phyloP scores from a whole-genome alignment of 1,140 invertebrate genomes.

The Drosophila hydei region DNA sequence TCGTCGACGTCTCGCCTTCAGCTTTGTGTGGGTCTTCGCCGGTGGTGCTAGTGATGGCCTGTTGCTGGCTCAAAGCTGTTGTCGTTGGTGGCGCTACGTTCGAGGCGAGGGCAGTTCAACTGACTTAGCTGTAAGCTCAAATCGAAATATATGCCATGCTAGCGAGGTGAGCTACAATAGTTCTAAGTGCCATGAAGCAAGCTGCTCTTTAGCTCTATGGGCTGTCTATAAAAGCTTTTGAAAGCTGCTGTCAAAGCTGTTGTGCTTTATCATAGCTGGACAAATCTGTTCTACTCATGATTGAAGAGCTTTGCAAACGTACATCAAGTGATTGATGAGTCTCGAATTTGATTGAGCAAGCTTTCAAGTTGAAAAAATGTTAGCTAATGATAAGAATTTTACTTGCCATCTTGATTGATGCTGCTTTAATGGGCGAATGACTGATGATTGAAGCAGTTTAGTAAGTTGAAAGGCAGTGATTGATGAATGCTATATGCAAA shows the following conservation, averaged over 20 bases:
- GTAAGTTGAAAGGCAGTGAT: too few relatives aligned
- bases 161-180: too few relatives aligned
- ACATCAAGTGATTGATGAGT: background rate
- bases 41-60: slow-evolving; percentile 56
- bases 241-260: background rate
- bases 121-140: background rate
- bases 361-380: too few relatives aligned
- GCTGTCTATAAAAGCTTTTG: background rate
- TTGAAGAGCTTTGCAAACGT: background rate
- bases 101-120: slow-evolving; percentile 17
- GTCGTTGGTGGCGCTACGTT: slow-evolving; percentile 43
- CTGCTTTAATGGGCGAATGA: too few relatives aligned
- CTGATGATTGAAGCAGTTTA: too few relatives aligned
- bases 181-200: too few relatives aligned
- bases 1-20: slow-evolving; percentile 2
- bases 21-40: slow-evolving; percentile 13
- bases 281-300: background rate
- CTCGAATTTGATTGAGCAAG: too few relatives aligned
- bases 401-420: background rate
- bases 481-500: too few relatives aligned
- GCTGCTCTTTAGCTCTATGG: too few relatives aligned
- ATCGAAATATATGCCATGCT: too few relatives aligned
- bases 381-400: too few relatives aligned
- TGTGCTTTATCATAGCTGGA: too few relatives aligned
- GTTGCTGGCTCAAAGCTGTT: slow-evolving; percentile 32